Evolutionary conservation across 2,888 invertebrate genomes (phyloP).

Genomic region (Apodemia mormo): DNA sequence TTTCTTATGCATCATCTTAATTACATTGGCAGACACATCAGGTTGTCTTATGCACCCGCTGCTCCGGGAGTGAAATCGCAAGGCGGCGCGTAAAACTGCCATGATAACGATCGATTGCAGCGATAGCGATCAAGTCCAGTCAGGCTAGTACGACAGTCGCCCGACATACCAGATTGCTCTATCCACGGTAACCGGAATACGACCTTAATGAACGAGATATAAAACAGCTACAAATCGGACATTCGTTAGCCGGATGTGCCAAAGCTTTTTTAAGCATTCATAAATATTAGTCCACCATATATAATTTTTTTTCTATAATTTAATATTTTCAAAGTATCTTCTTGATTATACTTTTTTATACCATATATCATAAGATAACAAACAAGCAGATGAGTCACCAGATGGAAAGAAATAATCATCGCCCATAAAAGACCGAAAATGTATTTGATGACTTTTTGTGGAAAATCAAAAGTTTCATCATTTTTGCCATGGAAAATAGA

Average conservation of each 20-base stretch:
- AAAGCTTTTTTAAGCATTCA: conserved; percentile 6
- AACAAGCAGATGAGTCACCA: too few species aligned
- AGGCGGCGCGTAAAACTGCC: conserved; percentile 74
- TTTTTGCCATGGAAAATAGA: too few species aligned
- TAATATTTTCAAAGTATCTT: too few species aligned
- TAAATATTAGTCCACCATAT: neutral
- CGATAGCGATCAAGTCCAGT: conserved; percentile 62
- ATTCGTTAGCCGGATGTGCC: conserved; percentile 15
- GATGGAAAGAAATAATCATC: too few species aligned
- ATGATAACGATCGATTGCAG: conserved; percentile 68
- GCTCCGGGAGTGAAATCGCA: conserved; percentile 58
- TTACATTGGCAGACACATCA: conserved; percentile 41
- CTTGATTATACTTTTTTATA: too few species aligned
- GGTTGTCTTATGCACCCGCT: conserved; percentile 40
- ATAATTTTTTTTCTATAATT: too few species aligned
- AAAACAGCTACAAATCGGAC: conserved; percentile 26
- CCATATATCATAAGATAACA: too few species aligned
- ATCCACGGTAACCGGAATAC: conserved; percentile 41
- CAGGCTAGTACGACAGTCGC: conserved; percentile 54
- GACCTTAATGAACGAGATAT: conserved; percentile 49
- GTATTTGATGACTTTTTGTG: too few species aligned
- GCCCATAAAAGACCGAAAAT: too few species aligned
- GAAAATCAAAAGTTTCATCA: too few species aligned
- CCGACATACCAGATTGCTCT: conserved; percentile 57
- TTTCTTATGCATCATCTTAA: conserved; percentile 28